Base-by-base conservation (phyloP, 2,797 vertebrate species). In the Xiphorhynchus erythropygius region DNA sequence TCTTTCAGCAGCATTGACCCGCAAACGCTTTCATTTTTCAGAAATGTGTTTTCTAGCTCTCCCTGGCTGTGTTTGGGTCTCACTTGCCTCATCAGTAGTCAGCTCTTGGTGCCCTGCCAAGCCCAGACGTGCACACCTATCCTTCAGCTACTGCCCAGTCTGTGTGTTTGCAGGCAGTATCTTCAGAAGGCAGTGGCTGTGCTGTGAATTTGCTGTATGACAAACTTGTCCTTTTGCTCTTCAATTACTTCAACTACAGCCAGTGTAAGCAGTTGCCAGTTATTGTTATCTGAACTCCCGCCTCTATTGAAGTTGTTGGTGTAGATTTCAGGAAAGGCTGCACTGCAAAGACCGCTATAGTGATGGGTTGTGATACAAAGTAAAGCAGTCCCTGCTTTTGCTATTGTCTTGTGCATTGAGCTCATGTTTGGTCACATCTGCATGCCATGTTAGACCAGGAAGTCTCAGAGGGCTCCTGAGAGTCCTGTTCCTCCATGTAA, bases 301-400 rank as follows among this genome's bases (percentile, higher is more conserved):
- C 22, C 44, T 63, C 16, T 59, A 1, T 56, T 52, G 52, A 41
- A 60, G n/a, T 2, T 27, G 32, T 33, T 0, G 0, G 7, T 17
- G 7, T 15, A 57, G 77, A 25, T 30, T 87, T 35, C n/a, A 82
- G 86, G 67, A 50, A 41, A 56, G 71, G 32, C 78, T 84, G 0
- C 18, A 1, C 37, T 60, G 33, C 46, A 33, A 53, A 69, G 42
- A 49, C 60, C 56, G 4, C 73, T 74, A 0, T 8, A 24, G 27
- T 23, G 71, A 30, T 52, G 44, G 35, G n/a, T 7, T 63, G 18
- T 42, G 60, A 24, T 55, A 41, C 42, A 52, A 41, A 88, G 62
- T 64, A 25, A 25, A 44, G 25, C 1, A 3, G 69, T 65, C 44
- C 59, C 44, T 2, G 1, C 24, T 50, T 55, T 28, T 70, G 64